A percentile compares a stretch with the other conserved stretches of the same genome.
Conservation (phyloP, 2,113 vertebrate genomes). For the Noctilio leporinus region DNA sequence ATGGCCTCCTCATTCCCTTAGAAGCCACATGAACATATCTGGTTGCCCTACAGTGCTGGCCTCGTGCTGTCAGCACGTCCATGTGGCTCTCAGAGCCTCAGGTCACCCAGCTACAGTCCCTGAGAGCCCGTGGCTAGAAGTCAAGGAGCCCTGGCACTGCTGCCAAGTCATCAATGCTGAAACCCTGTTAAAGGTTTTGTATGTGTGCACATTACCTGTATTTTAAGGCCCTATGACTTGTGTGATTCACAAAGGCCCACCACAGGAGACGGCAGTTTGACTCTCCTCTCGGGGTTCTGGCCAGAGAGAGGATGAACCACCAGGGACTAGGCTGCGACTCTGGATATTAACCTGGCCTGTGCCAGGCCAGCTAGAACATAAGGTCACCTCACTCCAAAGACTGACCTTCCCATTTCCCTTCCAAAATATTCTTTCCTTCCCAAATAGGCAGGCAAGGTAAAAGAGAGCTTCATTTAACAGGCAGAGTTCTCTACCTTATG, state of each 20-base stretch:
- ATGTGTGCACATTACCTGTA: fast-evolving
- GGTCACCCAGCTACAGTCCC: not conserved
- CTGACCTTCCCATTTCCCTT: not conserved
- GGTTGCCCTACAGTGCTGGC: too few species aligned
- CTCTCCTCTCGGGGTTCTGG: not conserved
- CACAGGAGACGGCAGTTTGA: too few species aligned
- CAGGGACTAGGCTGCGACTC: not conserved
- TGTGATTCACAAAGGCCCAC: not conserved
- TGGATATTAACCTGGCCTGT: not conserved
- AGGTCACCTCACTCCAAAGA: not conserved
- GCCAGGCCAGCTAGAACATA: not conserved
- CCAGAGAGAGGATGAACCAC: not conserved
- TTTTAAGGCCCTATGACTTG: not conserved
- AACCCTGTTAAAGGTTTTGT: not conserved
- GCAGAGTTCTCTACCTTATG: too few species aligned
- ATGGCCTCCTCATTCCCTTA: not conserved
- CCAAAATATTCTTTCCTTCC: not conserved
- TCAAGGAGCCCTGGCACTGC: not conserved
- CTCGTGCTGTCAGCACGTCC: not conserved
- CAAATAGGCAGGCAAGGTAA: not conserved
- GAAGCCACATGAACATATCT: not conserved
- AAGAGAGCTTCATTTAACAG: fast-evolving
- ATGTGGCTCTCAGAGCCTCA: not conserved
- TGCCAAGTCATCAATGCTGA: not conserved
- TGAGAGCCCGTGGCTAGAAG: not conserved